Conservation (phyloP, 2,113 vertebrate species). For the Cavia porcellus region DNA sequence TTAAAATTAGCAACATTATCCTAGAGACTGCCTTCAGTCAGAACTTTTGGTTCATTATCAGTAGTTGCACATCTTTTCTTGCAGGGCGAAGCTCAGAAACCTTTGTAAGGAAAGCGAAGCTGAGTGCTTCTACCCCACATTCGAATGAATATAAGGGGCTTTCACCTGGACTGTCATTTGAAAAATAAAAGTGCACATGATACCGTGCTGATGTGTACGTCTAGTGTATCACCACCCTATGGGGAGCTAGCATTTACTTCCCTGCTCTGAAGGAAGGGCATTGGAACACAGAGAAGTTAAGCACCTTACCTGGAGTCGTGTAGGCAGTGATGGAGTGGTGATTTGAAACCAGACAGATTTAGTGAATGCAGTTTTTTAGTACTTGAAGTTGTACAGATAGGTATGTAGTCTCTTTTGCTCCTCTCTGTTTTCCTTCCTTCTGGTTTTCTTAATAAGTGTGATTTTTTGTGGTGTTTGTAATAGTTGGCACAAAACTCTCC, state of each 20-base stretch:
- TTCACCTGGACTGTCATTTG: neutral
- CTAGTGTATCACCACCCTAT: accelerated
- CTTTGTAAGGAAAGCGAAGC: neutral
- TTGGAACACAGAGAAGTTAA: neutral
- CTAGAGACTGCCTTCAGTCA: neutral
- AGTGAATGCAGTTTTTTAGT: neutral
- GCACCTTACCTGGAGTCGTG: accelerated
- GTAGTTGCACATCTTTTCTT: neutral
- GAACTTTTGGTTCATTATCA: neutral
- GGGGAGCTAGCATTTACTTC: neutral
- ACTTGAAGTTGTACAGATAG: neutral
- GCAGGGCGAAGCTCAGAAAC: neutral
- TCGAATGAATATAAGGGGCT: neutral
- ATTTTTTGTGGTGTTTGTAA: neutral
- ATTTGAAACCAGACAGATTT: neutral
- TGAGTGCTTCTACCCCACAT: neutral
- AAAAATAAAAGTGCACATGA: neutral
- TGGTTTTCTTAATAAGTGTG: slow-evolving; percentile 9
- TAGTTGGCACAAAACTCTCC: neutral
- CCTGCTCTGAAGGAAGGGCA: neutral
- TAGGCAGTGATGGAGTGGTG: neutral
- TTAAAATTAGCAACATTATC: neutral
- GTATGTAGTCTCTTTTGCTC: neutral
- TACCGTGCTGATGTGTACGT: neutral
- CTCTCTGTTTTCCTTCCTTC: neutral